A percentile compares a stretch with the other conserved stretches of the same genome.
Evolutionary conservation across 2,797 vertebrate species (phyloP).

Genomic region (Miichthys miiuy): DNA sequence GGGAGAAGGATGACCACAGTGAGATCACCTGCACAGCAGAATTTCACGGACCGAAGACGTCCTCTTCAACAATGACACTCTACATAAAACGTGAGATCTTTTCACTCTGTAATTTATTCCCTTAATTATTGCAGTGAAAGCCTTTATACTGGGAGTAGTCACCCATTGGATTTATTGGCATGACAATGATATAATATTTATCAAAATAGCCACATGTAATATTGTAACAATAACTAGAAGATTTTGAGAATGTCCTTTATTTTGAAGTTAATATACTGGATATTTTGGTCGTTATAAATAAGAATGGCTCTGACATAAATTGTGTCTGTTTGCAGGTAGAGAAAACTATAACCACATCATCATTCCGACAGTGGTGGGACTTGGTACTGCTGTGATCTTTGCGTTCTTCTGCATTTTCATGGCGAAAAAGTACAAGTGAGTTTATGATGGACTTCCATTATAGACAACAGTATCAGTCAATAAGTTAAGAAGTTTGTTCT

Average conservation of each 20-base stretch:
- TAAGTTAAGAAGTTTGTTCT: background rate
- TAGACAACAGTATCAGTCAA: too few relatives aligned
- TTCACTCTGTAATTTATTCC: background rate
- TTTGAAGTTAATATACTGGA: background rate
- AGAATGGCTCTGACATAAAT: too few relatives aligned
- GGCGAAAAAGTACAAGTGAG: conserved; percentile 80
- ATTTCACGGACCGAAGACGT: background rate
- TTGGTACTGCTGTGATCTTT: conserved; percentile 60
- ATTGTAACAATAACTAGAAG: too few relatives aligned
- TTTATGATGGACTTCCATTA: background rate
- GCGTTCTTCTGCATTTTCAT: conserved; percentile 67
- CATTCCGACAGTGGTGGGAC: conserved; percentile 63
- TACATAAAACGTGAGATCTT: conserved; percentile 75
- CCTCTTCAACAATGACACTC: background rate
- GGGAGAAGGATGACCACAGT: conserved; percentile 56
- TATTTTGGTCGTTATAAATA: background rate
- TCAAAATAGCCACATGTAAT: too few relatives aligned
- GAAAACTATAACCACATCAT: conserved; percentile 73
- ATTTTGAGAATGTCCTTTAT: background rate
- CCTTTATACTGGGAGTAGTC: too few relatives aligned
- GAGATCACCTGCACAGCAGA: conserved; percentile 64
- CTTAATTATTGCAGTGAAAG: too few relatives aligned
- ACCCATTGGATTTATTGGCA: too few relatives aligned
- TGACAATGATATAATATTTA: too few relatives aligned
- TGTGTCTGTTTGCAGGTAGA: conserved; percentile 59